Conservation (phyloP, 2,113 vertebrate genomes). For the Raja brachyura region DNA sequence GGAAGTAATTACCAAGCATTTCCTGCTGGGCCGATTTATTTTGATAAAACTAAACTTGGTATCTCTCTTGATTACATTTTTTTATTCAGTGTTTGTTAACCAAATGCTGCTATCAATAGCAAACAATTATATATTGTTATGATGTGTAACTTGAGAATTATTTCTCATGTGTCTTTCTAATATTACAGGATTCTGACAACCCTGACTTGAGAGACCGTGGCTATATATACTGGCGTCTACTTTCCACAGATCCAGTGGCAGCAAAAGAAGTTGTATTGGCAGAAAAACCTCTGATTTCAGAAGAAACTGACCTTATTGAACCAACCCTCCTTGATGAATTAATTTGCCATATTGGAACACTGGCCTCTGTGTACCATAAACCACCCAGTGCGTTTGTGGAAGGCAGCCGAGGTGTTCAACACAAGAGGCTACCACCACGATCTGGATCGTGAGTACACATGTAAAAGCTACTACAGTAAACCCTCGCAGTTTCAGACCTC, state of each 20-base stretch:
- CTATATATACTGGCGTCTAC: conserved; percentile 98
- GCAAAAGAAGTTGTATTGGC: conserved; percentile 97
- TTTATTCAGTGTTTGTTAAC: neutral
- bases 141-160: neutral
- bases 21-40: neutral
- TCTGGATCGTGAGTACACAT: conserved; percentile 78
- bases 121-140: neutral
- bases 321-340: conserved; percentile 92
- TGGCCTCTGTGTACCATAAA: conserved; percentile 97
- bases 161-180: neutral
- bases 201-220: conserved; percentile 89
- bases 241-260: conserved; percentile 93
- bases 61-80: neutral
- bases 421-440: conserved; percentile 79
- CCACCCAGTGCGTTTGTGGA: conserved; percentile 95
- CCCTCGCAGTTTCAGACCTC: too few species aligned
- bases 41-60: neutral
- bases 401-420: conserved; percentile 83
- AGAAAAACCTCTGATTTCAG: conserved; percentile 92
- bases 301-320: conserved; percentile 95
- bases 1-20: neutral
- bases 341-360: conserved; percentile 92
- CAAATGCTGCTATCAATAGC: neutral
- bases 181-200: conserved; percentile 84
- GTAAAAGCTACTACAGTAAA: neutral